These are phyloP conservation scores for Microcebus griseorufus DNA, from an alignment of 2,113 vertebrate genomes.

Conservation along the genomic window DNA sequence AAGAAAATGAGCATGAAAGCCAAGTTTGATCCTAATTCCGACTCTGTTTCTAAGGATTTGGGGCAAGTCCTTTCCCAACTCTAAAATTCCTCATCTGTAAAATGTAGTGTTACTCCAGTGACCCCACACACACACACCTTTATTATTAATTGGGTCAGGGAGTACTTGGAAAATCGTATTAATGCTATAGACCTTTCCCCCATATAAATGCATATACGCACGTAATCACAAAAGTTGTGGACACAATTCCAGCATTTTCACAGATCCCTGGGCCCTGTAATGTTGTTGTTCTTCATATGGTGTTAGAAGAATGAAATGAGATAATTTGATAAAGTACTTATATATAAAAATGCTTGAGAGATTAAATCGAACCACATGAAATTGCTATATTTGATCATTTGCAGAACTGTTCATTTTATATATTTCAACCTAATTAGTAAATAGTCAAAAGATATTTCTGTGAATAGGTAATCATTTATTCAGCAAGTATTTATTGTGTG, in stretches of 20 bases:
- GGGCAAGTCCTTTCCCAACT: background rate
- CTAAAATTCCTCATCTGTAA: background rate
- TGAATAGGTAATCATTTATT: background rate
- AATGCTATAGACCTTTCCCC: too few species aligned
- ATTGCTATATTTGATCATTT: background rate
- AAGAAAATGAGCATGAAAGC: background rate
- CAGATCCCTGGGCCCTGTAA: background rate
- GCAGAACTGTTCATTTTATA: background rate
- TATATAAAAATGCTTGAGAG: background rate
- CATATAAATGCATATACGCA: accelerated
- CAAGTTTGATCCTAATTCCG: background rate
- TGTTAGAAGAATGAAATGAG: background rate
- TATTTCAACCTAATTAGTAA: background rate
- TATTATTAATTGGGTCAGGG: background rate
- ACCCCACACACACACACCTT: background rate
- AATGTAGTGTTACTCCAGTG: background rate
- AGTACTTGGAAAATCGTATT: background rate
- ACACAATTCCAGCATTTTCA: background rate
- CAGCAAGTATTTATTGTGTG: background rate
- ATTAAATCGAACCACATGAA: background rate
- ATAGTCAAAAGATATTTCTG: background rate
- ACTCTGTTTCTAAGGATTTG: background rate
- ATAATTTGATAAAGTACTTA: background rate
- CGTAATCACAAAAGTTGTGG: background rate
- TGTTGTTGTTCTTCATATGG: background rate